Conservation (phyloP, 2,797 vertebrate species). For the Paratrypauchen microcephalus region DNA sequence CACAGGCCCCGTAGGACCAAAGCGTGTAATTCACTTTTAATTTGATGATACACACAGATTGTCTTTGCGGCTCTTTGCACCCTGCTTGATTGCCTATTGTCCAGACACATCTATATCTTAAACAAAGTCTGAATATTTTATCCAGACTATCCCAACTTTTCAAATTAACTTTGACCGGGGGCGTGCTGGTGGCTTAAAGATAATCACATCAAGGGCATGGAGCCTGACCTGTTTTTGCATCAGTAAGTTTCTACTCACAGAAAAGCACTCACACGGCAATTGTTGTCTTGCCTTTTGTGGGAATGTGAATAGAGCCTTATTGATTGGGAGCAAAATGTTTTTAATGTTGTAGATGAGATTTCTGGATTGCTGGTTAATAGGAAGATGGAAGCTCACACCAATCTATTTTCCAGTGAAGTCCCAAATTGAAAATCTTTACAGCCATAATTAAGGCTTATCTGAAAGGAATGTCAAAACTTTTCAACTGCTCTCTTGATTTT, state of each 20-base stretch:
- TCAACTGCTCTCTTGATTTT: constrained; percentile 40
- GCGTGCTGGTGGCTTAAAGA: constrained; percentile 64
- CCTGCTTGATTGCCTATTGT: constrained; percentile 52
- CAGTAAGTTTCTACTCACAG: constrained; percentile 66
- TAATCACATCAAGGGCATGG: constrained; percentile 75
- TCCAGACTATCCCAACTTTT: constrained; percentile 65
- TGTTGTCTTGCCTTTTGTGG: constrained; percentile 77
- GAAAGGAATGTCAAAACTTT: constrained; percentile 77
- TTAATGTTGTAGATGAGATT: constrained; percentile 87
- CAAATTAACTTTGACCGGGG: constrained; percentile 76
- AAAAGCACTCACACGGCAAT: constrained; percentile 68
- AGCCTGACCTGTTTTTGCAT: constrained; percentile 74
- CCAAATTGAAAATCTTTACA: constrained; percentile 86
- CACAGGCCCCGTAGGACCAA: constrained; percentile 3
- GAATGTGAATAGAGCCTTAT: constrained; percentile 78
- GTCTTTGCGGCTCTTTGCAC: constrained; percentile 30
- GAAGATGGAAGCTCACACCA: constrained; percentile 76
- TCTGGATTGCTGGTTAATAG: constrained; percentile 81
- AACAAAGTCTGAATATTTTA: constrained; percentile 75
- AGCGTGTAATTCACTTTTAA: constrained; percentile 16
- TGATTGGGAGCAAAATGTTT: constrained; percentile 83
- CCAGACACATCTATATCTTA: constrained; percentile 42
- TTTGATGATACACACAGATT: constrained; percentile 38
- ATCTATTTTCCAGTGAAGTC: constrained; percentile 80
- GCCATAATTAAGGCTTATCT: constrained; percentile 79